Evolutionary conservation across 2,797 vertebrate genomes (phyloP), one percentile per base, ranked within the genome.

Genomic region (Notoglanidium macrostoma): DNA sequence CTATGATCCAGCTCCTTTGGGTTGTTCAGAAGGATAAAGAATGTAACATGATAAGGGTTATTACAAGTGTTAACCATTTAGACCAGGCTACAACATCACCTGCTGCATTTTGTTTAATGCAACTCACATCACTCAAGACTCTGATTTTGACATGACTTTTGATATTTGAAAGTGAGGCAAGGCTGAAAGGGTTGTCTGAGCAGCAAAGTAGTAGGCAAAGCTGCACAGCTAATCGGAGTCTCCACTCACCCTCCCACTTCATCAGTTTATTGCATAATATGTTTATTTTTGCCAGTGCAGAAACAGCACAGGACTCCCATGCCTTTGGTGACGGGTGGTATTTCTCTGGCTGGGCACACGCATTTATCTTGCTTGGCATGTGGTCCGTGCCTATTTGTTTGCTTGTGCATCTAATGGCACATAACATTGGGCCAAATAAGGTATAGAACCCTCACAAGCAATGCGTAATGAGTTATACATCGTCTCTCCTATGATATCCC

Each of bases 341-440:
- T 73, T 85, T 89, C 21, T 89, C 78, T 87, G 79, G 79, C 84
- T 73, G 74, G 55, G 40, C 14, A 44, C 88, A 89, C 68, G 61
- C 84, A 63, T 87, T 90, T 89, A 88, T 87, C 87, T 86, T 88
- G 0, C 23, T 70, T 76, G 49, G 77, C 81, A 85, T 89, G 61
- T 87, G 61, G 81, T 89, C 85, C 84, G 49, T 92, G 92, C 92
- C 90, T 91, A 87, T 87, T 92, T 88, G 92, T 92, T 92, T 93
- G 84, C 92, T 93, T 90, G 78, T 86, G 83, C 74, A 65, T 83
- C 77, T 74, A 85, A 65, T 83, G 57, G 59, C 72, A 72, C 86
- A 72, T 87, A 88, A 88, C 80, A 67, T 35, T 49, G 82, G 32
- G 40, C 79, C 65, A 83, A 85, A 86, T 63, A 65, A 65, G 15